A percentile compares a stretch with the other conserved stretches of the same genome.
Conservation (phyloP, 2,797 vertebrate genomes). For the Gymnoscopelus microlampas region DNA sequence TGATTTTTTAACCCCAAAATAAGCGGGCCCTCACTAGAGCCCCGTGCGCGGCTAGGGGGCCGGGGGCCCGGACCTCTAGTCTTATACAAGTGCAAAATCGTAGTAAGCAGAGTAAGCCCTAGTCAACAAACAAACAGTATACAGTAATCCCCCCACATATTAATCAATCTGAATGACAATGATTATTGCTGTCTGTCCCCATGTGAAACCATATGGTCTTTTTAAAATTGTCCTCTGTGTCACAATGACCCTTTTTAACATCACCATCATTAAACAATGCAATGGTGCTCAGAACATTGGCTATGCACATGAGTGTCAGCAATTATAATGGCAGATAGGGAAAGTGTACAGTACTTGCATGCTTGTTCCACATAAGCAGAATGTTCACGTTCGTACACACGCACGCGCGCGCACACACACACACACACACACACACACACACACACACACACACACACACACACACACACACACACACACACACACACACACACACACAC, state of each 20-base stretch:
- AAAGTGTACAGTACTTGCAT: too few species aligned
- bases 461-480: not conserved
- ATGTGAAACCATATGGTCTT: not conserved
- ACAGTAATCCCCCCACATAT: not conserved
- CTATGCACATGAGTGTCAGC: not conserved
- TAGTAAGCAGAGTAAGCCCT: too few species aligned
- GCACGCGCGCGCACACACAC: not conserved
- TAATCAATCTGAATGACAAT: constrained; percentile 26
- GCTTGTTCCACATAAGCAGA: too few species aligned
- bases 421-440: constrained; percentile 2
- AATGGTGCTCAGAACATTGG: constrained; percentile 9
- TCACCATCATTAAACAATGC: constrained; percentile 10
- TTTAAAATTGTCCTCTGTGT: constrained; percentile 21
- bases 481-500: constrained; percentile 2
- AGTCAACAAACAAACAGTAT: too few species aligned
- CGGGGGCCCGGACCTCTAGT: too few species aligned
- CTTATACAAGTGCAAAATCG: too few species aligned
- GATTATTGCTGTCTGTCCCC: constrained; percentile 2
- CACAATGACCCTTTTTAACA: constrained; percentile 27
- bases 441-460: constrained; percentile 11
- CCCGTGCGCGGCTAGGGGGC: too few species aligned
- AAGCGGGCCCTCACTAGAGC: too few species aligned
- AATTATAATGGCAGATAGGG: too few species aligned
- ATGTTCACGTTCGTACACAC: constrained; percentile 1
- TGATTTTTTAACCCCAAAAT: too few species aligned